These are phyloP conservation scores for Poeciliopsis turrubarensis DNA, from an alignment of 2,113 vertebrate genomes.

Conservation along the genomic window DNA sequence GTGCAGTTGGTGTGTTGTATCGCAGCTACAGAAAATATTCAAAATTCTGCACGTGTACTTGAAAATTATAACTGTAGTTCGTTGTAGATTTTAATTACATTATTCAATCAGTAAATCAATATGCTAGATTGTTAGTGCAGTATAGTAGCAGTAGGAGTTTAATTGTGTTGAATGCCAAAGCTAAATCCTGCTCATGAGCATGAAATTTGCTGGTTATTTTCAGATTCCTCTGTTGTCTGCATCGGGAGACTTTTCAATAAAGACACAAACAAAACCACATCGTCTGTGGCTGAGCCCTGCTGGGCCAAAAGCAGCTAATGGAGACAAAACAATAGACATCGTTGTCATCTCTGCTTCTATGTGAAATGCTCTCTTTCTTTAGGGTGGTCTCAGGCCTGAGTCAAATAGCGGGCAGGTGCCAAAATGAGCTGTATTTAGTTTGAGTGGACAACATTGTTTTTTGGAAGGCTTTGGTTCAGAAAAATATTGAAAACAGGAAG, in stretches of 20 bases:
- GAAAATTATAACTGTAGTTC: background rate
- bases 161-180: conserved; percentile 22
- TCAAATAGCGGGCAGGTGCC: conserved; percentile 20
- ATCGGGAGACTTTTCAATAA: conserved; percentile 38
- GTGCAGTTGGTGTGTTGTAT: no score
- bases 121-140: background rate
- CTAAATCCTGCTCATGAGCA: conserved; percentile 34
- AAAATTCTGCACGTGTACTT: background rate
- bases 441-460: conserved; percentile 25
- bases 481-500: conserved; percentile 19
- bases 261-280: conserved; percentile 43
- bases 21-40: background rate
- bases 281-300: conserved; percentile 42
- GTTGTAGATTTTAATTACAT: background rate
- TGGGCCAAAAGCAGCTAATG: conserved; percentile 45
- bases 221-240: conserved; percentile 38
- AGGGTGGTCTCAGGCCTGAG: conserved; percentile 14
- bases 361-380: conserved; percentile 30
- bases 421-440: conserved; percentile 32
- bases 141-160: conserved; percentile 2
- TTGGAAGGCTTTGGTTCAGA: conserved; percentile 23
- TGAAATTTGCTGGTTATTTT: conserved; percentile 46
- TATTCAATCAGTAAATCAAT: background rate
- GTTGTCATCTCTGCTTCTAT: conserved; percentile 44
- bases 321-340: conserved; percentile 55